A percentile compares a stretch with the other conserved stretches of the same genome.
phyloP scores from a whole-genome alignment of 1,140 invertebrate species.

The Triops cancriformis region DNA sequence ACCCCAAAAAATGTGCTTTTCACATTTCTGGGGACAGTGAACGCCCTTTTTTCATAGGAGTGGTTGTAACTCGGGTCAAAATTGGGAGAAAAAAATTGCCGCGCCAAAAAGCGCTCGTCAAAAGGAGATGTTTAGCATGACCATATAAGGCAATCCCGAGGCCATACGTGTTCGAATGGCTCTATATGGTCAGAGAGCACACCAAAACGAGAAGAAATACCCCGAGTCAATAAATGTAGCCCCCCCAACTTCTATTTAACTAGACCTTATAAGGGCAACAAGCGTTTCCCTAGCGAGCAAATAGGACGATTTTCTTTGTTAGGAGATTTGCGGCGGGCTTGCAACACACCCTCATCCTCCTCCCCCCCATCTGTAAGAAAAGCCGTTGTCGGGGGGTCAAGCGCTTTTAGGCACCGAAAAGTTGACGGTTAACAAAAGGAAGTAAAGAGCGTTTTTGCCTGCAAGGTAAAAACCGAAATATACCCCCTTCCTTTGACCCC shows the following conservation, averaged over 20 bases:
- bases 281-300: neutral
- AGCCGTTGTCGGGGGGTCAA: neutral
- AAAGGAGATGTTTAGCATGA: neutral
- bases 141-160: neutral
- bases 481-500: neutral
- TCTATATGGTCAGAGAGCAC: neutral
- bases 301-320: neutral
- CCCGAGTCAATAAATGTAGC: neutral
- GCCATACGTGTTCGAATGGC: neutral
- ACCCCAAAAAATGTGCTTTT: neutral
- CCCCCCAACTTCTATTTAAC: neutral
- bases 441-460: neutral
- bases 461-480: neutral
- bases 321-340: neutral
- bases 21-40: no score
- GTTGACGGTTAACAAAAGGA: conserved; percentile 10
- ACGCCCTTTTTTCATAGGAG: neutral
- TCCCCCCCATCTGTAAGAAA: neutral
- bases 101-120: neutral
- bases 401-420: neutral
- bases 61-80: neutral
- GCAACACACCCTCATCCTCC: neutral
- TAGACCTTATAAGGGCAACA: neutral
- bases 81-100: neutral
- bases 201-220: no score